A percentile compares a stretch with the other conserved stretches of the same genome.
phyloP scores from a whole-genome alignment of 2,113 vertebrate genomes.

The Halichoerus grypus region DNA sequence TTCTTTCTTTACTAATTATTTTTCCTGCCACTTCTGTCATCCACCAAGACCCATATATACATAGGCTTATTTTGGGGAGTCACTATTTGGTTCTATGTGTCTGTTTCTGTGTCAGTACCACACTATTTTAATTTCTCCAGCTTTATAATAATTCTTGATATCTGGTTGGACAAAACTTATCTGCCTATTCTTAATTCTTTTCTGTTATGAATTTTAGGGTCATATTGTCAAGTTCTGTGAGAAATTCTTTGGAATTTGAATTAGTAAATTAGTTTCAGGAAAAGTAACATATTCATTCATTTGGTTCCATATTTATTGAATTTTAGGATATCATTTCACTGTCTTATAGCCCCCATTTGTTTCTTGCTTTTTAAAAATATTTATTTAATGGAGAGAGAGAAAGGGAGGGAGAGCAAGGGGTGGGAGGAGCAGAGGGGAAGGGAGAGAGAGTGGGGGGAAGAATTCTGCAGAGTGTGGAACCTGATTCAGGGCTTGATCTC shows the following conservation, averaged over 20 bases:
- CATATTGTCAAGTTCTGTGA: not conserved
- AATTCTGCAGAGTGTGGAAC: not conserved
- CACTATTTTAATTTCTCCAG: not conserved
- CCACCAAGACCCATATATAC: not conserved
- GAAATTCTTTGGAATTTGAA: conserved; percentile 13
- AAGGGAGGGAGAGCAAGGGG: not conserved
- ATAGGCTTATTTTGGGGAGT: not conserved
- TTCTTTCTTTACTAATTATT: not conserved
- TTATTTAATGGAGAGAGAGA: not conserved
- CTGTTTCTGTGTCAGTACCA: not conserved
- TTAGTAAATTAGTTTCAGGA: not conserved
- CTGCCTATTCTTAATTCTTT: not conserved
- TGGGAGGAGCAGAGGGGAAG: not conserved
- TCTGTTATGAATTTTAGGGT: not conserved
- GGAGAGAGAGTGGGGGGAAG: not conserved
- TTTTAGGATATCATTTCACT: not conserved
- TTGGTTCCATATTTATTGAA: not conserved
- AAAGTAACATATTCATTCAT: not conserved
- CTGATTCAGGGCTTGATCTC: not conserved
- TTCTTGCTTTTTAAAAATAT: not conserved
- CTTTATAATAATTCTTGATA: not conserved
- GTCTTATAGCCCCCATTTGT: not conserved
- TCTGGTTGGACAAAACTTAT: not conserved
- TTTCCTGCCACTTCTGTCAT: not conserved
- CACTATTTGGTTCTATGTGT: not conserved